phyloP scores from a whole-genome alignment of 2,797 vertebrate genomes.

The Sebastes reedi region DNA sequence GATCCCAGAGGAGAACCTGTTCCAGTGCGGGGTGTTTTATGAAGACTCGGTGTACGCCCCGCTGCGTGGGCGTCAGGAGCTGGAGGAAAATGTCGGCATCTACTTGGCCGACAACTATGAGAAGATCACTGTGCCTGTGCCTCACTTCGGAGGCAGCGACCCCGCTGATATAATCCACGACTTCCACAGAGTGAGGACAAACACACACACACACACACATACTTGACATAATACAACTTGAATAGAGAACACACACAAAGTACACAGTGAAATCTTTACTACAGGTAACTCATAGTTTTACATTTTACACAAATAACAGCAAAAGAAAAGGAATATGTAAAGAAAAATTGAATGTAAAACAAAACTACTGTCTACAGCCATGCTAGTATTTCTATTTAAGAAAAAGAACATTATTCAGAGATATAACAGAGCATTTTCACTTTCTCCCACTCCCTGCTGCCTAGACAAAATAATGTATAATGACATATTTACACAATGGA shows the following conservation, averaged over 20 bases:
- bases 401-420: too few species aligned
- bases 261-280: not conserved
- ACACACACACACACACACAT: not conserved
- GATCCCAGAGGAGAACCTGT: constrained; percentile 89
- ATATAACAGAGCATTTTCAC: too few species aligned
- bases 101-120: constrained; percentile 93
- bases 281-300: not conserved
- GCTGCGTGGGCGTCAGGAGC: constrained; percentile 84
- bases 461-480: too few species aligned
- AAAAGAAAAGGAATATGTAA: not conserved
- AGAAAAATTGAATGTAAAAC: not conserved
- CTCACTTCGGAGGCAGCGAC: constrained; percentile 91
- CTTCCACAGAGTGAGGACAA: constrained; percentile 75
- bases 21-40: constrained; percentile 90
- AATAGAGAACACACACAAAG: not conserved
- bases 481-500: too few species aligned
- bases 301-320: not conserved
- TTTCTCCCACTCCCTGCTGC: too few species aligned
- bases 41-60: constrained; percentile 88
- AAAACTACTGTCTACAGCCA: not conserved
- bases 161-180: constrained; percentile 91
- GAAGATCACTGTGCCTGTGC: constrained; percentile 90
- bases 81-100: constrained; percentile 93
- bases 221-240: not conserved
- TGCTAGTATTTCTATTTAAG: too few species aligned